A percentile compares a stretch with the other conserved stretches of the same genome.
phyloP scores from a whole-genome alignment of 1,140 invertebrate species.

The Caerostris darwini region DNA sequence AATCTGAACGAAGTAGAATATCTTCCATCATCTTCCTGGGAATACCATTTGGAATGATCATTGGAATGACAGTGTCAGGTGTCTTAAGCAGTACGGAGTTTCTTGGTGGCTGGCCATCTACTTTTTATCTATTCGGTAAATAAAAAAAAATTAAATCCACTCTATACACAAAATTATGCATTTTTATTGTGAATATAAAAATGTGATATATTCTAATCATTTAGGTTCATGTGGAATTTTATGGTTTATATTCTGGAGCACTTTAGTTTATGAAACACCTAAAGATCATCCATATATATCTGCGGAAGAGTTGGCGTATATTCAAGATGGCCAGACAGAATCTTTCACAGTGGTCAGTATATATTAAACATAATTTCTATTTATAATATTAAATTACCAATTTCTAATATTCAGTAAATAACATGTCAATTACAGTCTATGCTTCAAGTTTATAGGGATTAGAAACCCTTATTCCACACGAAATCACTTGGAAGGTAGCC shows the following conservation, averaged over 20 bases:
- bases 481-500: no score
- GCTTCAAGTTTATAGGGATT: no score
- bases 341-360: neutral
- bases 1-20: constrained; percentile 89
- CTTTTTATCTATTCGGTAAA: constrained; percentile 96
- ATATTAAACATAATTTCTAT: no score
- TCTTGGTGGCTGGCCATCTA: constrained; percentile 89
- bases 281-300: constrained; percentile 92
- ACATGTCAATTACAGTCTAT: no score
- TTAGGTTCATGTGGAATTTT: constrained; percentile 76
- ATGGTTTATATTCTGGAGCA: constrained; percentile 91
- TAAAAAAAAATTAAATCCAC: no score
- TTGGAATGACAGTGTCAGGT: constrained; percentile 89
- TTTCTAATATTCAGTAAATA: no score
- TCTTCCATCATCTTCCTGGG: constrained; percentile 89
- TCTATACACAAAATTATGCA: no score
- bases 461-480: no score
- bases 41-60: constrained; percentile 90
- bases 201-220: constrained; percentile 77
- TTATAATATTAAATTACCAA: no score
- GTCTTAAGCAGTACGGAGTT: constrained; percentile 84
- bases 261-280: constrained; percentile 93
- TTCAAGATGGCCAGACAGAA: neutral
- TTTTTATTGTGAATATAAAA: no score
- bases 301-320: constrained; percentile 86